phyloP scores from a whole-genome alignment of 2,888 invertebrate species.

The Phaedon cochleariae region DNA sequence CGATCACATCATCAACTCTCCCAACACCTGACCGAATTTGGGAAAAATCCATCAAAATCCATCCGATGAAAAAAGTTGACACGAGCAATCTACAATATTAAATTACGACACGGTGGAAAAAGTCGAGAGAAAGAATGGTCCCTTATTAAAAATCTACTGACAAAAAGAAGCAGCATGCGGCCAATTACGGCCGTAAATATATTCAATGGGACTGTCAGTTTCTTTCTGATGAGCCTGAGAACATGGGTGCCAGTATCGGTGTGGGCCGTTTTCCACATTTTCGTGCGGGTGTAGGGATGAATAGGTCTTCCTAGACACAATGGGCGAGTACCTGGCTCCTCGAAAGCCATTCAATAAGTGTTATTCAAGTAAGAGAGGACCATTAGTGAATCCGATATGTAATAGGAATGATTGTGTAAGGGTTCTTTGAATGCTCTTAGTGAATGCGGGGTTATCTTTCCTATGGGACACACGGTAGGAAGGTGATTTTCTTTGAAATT shows the following conservation, averaged over 20 bases:
- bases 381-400: conserved; percentile 41
- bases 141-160: conserved; percentile 46
- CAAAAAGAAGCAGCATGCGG: conserved; percentile 47
- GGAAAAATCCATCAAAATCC: neutral
- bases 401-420: conserved; percentile 36
- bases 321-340: conserved; percentile 23
- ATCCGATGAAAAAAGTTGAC: neutral
- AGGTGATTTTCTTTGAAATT: conserved; percentile 30
- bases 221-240: conserved; percentile 47
- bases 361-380: conserved; percentile 37
- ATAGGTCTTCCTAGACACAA: conserved; percentile 24
- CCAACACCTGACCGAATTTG: neutral
- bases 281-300: conserved; percentile 35
- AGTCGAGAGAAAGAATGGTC: conserved; percentile 37
- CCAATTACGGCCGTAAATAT: conserved; percentile 48
- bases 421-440: conserved; percentile 25
- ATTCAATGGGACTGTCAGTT: conserved; percentile 47
- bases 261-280: conserved; percentile 32
- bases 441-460: conserved; percentile 18
- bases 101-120: conserved; percentile 3
- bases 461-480: conserved; percentile 17
- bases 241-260: conserved; percentile 37
- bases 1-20: neutral
- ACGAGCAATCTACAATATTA: neutral
- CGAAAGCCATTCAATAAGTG: conserved; percentile 32